Evolutionary conservation across 2,797 vertebrate genomes (phyloP), one percentile per base, ranked within the genome.

Genomic region (Gadopsis marmoratus): DNA sequence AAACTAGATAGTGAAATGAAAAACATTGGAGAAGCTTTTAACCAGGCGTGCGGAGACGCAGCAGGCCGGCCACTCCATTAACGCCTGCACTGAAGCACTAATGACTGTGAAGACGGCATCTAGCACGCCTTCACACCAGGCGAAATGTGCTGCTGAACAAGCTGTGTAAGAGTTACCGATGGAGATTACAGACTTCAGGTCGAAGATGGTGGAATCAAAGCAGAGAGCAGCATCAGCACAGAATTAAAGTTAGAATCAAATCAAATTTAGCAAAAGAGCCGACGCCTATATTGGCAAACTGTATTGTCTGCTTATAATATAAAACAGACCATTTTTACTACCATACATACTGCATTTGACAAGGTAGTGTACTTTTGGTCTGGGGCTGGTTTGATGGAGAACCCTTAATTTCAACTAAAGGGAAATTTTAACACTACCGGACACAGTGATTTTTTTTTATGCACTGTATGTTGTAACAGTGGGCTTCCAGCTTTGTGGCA

Each of bases 101-200:
- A 90, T 83, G 85, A 82, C 56, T 83, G 73, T 51, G 74, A 83
- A 78, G 79, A 76, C 17, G 4, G 33, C 56, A 37, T 65, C 55
- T 4, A 62, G 66, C 79, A 81, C 87, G 77, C 61, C 77, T 80
- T 90, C 88, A 84, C 88, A 87, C 72, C 76, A 53, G 78, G 80
- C 11, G 4, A 61, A 66, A 70, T 45, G 66, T 55, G 74, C 71
- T 7, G 50, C 73, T 12, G 73, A 83, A 68, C 63, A 48, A 71
- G 41, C 72, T 37, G 17, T 45, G 16, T 17, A 50, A 78, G 51
- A 77, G 81, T 66, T 72, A 65, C 64, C 17, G 45, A 56, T 26
- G 37, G 47, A 23, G 43, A 58, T 37, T 19, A 58, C n/a, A 73
- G 33, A 71, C 35, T 59, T 54, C 35, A 64, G 43, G 26, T 23